Evolutionary conservation across 2,888 invertebrate species (phyloP).

Genomic region (Apodemia mormo): DNA sequence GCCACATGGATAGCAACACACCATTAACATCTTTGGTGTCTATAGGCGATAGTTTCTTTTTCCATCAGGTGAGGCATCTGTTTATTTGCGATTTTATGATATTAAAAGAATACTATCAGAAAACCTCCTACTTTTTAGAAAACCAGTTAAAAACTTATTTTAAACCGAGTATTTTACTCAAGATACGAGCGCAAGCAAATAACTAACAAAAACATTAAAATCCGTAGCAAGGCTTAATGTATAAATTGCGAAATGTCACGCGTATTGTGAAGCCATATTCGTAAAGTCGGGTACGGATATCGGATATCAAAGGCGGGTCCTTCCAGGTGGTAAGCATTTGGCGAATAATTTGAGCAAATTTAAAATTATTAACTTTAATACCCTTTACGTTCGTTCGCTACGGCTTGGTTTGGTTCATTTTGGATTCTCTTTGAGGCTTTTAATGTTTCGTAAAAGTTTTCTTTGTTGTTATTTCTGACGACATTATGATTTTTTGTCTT

Average conservation of each 20-base stretch:
- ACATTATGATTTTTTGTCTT: too few relatives aligned
- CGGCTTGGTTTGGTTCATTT: background rate
- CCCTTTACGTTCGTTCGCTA: background rate
- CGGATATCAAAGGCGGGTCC: constrained; percentile 59
- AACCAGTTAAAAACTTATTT: background rate
- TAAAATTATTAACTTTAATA: constrained; percentile 42
- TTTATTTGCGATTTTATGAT: too few relatives aligned
- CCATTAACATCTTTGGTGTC: too few relatives aligned
- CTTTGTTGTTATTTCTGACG: background rate
- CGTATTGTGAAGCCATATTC: constrained; percentile 13
- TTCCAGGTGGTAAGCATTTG: constrained; percentile 48
- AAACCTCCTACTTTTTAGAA: too few relatives aligned
- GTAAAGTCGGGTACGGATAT: constrained; percentile 47
- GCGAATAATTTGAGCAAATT: constrained; percentile 67
- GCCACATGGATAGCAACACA: too few relatives aligned
- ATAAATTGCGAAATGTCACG: constrained; percentile 15
- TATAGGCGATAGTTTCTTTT: too few relatives aligned
- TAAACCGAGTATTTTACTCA: background rate
- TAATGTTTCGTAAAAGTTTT: background rate
- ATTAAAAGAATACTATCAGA: too few relatives aligned
- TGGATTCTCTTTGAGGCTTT: background rate
- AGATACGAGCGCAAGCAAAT: background rate
- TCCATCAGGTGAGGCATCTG: too few relatives aligned
- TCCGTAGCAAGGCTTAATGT: background rate
- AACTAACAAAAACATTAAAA: background rate